Conservation (phyloP, 2,888 invertebrate genomes). For the Trilocha varians region DNA sequence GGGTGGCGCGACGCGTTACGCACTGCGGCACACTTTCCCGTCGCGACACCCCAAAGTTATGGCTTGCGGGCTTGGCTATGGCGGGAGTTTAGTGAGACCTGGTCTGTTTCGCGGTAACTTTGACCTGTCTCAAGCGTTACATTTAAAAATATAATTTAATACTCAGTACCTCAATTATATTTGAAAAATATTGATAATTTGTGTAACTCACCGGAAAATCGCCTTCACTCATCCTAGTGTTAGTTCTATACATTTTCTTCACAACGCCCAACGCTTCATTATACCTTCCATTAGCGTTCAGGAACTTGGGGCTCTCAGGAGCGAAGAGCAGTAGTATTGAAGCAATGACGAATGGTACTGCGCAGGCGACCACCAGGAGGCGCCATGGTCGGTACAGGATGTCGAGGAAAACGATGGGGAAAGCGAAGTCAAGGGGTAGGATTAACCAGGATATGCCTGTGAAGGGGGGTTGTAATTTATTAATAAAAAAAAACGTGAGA, state of each 20-base stretch:
- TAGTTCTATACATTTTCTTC: constrained; percentile 47
- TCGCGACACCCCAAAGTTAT: too few relatives aligned
- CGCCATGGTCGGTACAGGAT: constrained; percentile 83
- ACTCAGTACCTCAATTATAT: too few relatives aligned
- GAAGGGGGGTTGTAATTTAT: too few relatives aligned
- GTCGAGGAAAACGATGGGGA: constrained; percentile 55
- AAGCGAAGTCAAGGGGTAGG: constrained; percentile 72
- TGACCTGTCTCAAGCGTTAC: too few relatives aligned
- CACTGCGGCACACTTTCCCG: too few relatives aligned
- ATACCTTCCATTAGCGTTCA: constrained; percentile 74
- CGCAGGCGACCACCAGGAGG: constrained; percentile 77
- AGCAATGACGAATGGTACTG: constrained; percentile 76
- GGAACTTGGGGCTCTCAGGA: constrained; percentile 87
- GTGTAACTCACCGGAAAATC: constrained; percentile 41
- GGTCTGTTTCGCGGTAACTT: too few relatives aligned
- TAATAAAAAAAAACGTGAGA: too few relatives aligned
- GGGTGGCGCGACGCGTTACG: too few relatives aligned
- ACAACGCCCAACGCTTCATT: constrained; percentile 71
- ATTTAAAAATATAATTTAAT: too few relatives aligned
- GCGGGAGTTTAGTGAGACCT: too few relatives aligned
- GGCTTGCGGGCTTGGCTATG: too few relatives aligned
- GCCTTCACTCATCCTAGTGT: constrained; percentile 36
- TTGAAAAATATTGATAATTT: too few relatives aligned
- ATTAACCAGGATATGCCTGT: constrained; percentile 80
- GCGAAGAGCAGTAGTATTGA: constrained; percentile 71